phyloP scores from a whole-genome alignment of 2,888 invertebrate species.

The Eurytoma californica region DNA sequence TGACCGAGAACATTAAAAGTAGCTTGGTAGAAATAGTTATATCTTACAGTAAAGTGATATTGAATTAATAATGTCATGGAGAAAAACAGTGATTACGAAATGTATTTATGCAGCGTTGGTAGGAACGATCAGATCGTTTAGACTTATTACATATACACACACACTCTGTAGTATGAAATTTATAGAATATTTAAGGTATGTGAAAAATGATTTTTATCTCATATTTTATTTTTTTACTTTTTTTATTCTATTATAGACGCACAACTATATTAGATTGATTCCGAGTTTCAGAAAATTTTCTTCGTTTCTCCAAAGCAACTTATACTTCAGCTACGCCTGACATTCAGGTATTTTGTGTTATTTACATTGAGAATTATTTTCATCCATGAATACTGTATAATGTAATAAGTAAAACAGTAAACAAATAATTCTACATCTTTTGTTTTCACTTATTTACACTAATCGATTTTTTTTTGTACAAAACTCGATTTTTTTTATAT shows the following conservation, averaged over 20 bases:
- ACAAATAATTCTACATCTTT: slow-evolving; percentile 31
- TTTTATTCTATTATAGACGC: slow-evolving; percentile 15
- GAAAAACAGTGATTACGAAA: slow-evolving; percentile 29
- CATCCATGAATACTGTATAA: slow-evolving; percentile 3
- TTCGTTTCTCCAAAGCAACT: slow-evolving; percentile 4
- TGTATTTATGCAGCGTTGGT: slow-evolving; percentile 21
- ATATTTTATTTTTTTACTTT: not conserved
- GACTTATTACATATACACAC: slow-evolving; percentile 26
- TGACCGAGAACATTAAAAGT: slow-evolving; percentile 36
- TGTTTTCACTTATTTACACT: slow-evolving; percentile 46
- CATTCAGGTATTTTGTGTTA: slow-evolving; percentile 10
- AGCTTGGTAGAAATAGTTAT: slow-evolving; percentile 36
- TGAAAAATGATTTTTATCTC: slow-evolving; percentile 43
- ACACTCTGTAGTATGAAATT: slow-evolving; percentile 42
- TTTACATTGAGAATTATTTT: slow-evolving; percentile 38
- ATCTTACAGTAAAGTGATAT: slow-evolving; percentile 23
- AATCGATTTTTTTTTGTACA: slow-evolving; percentile 37
- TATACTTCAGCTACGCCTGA: slow-evolving; percentile 11
- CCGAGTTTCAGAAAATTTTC: slow-evolving; percentile 15
- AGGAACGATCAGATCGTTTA: slow-evolving; percentile 43
- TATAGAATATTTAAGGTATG: slow-evolving; percentile 37
- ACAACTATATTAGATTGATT: slow-evolving; percentile 15
- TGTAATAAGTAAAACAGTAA: slow-evolving; percentile 23
- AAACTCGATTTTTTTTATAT: slow-evolving; percentile 26
- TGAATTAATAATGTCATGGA: slow-evolving; percentile 14